A percentile compares a stretch with the other conserved stretches of the same genome.
Conservation (phyloP, 2,797 vertebrate species). For the Enteromius argenteus region DNA sequence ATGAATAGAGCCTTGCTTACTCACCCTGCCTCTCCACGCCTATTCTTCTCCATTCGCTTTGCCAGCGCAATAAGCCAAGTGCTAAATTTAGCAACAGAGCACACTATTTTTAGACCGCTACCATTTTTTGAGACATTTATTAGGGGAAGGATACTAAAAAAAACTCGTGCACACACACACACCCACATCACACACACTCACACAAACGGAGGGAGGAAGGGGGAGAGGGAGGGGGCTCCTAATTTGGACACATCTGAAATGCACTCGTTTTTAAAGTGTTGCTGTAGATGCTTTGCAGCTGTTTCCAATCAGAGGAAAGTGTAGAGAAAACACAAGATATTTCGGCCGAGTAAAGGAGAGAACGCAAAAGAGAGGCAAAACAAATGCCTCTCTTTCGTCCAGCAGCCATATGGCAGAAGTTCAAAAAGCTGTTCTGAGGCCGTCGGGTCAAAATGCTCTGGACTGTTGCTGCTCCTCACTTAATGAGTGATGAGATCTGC, state of each 20-base stretch:
- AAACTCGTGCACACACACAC: slow-evolving; percentile 57
- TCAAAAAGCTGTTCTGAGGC: slow-evolving; percentile 86
- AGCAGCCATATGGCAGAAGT: slow-evolving; percentile 81
- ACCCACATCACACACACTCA: slow-evolving; percentile 48
- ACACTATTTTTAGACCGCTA: slow-evolving; percentile 96
- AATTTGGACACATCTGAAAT: slow-evolving; percentile 81
- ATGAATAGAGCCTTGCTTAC: slow-evolving; percentile 85
- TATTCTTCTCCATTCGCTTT: slow-evolving; percentile 95
- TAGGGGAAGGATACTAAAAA: slow-evolving; percentile 80
- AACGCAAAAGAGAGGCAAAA: slow-evolving; percentile 69
- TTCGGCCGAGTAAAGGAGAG: slow-evolving; percentile 75
- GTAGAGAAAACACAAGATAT: slow-evolving; percentile 45
- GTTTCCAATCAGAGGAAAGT: slow-evolving; percentile 82
- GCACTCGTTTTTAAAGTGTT: slow-evolving; percentile 79
- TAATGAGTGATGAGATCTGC: slow-evolving; percentile 70
- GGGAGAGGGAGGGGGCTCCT: slow-evolving; percentile 71
- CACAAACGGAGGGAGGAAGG: slow-evolving; percentile 65
- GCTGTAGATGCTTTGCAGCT: slow-evolving; percentile 83
- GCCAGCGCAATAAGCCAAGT: slow-evolving; percentile 84
- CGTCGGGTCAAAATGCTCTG: slow-evolving; percentile 49
- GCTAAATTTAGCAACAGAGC: slow-evolving; percentile 93
- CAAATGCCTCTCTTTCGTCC: slow-evolving; percentile 76
- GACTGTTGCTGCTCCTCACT: slow-evolving; percentile 67
- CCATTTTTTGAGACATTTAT: slow-evolving; percentile 92
- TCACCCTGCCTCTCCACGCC: slow-evolving; percentile 82